phyloP scores from a whole-genome alignment of 1,140 invertebrate species.

The Lordiphosa clarofinis region DNA sequence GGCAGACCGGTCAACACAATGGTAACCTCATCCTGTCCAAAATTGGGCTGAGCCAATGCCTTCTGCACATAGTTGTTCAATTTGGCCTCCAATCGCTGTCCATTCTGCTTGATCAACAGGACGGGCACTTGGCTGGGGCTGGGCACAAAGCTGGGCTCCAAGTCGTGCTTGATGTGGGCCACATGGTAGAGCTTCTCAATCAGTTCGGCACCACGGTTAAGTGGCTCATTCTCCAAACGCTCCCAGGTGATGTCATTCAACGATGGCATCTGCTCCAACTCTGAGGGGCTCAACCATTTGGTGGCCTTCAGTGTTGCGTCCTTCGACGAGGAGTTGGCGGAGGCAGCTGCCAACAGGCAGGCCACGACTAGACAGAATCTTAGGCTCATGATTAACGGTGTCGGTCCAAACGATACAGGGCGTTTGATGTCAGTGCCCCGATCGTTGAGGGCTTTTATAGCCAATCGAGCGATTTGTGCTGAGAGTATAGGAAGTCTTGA shows the following conservation, averaged over 20 bases:
- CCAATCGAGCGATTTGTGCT: slow-evolving; percentile 21
- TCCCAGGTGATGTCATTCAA: slow-evolving; percentile 63
- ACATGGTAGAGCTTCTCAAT: slow-evolving; percentile 65
- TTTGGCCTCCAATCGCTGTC: slow-evolving; percentile 53
- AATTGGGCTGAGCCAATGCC: slow-evolving; percentile 39
- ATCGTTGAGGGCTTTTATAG: slow-evolving; percentile 37
- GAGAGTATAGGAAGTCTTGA: slow-evolving; percentile 13
- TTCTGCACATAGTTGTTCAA: slow-evolving; percentile 65
- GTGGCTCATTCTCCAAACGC: slow-evolving; percentile 60
- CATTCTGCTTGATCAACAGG: slow-evolving; percentile 63
- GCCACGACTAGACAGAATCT: slow-evolving; percentile 58
- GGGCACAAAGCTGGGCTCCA: slow-evolving; percentile 68
- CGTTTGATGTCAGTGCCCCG: slow-evolving; percentile 49
- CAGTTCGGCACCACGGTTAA: slow-evolving; percentile 58
- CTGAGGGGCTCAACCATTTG: slow-evolving; percentile 50
- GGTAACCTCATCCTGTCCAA: slow-evolving; percentile 71
- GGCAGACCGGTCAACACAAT: slow-evolving; percentile 70
- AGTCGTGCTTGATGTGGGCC: slow-evolving; percentile 50
- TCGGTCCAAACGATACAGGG: slow-evolving; percentile 57
- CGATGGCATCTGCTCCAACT: slow-evolving; percentile 63
- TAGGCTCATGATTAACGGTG: slow-evolving; percentile 49
- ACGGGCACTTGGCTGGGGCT: slow-evolving; percentile 67
- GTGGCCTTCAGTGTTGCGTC: slow-evolving; percentile 53
- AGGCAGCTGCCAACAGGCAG: slow-evolving; percentile 50
- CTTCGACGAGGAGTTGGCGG: slow-evolving; percentile 37